Evolutionary conservation across 2,888 invertebrate species (phyloP), one percentile per base, ranked within the genome.

Genomic region (Synanthedon andrenaeformis): DNA sequence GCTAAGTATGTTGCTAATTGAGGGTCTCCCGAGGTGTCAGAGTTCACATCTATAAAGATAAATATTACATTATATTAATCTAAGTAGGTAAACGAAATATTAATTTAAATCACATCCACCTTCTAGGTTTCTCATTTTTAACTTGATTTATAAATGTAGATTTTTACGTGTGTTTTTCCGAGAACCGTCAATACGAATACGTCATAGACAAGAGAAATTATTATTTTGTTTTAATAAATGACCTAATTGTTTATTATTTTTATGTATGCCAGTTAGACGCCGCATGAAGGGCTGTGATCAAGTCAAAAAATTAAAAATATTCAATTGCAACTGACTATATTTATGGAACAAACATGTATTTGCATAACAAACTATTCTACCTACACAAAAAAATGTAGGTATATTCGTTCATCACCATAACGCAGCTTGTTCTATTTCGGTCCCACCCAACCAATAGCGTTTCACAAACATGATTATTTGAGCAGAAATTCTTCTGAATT

Each of bases 401-500:
- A 51, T 53, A 54, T 53, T 52, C 53, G 35, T 51, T 51, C 35
- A 53, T 35, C 19, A 28, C 50, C 64, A 63, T 67, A 67, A 67
- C 62, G 66, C 63, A 65, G 59, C 59, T 64, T 54, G 35, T 52
- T 66, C 71, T 77, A 76, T 77, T 77, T 74, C 63, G 60, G 77
- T 71, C 66, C 63, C 74, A 74, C 73, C 75, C 75, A 71, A 71
- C 72, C 72, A 70, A 76, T 75, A 68, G 67, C 70, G 35, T 35
- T 35, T 10, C 35, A 35, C 35, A 35, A 35, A 35, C 35, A 35
- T 35, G 35, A 35, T 35, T 35, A 10, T 23, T 23, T 28, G 13
- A 35, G 35, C 17, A 42, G 23, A 35, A 35, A 35, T 35, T 35
- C 35, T 35, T 35, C 35, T 35, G 35, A 35, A 35, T 35, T 35